phyloP scores from a whole-genome alignment of 1,140 invertebrate genomes.

The Drosophila pseudoobscura region DNA sequence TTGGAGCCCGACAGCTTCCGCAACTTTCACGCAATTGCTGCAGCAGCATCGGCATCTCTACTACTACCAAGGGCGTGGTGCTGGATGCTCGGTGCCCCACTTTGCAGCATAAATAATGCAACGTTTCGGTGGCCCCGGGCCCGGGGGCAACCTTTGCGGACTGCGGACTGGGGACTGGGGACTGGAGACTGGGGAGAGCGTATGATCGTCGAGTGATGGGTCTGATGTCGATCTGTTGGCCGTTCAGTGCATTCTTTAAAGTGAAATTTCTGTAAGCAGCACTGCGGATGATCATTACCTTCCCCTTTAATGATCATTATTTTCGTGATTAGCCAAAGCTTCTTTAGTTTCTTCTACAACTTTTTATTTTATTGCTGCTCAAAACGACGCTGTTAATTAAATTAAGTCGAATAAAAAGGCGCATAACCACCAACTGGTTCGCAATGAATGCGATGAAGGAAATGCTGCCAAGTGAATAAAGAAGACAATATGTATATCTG shows the following conservation, averaged over 20 bases:
- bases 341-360: slow-evolving; percentile 28
- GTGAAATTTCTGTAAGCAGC: slow-evolving; percentile 59
- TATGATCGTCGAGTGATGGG: slow-evolving; percentile 24
- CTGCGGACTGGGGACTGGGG: neutral
- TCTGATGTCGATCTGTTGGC: slow-evolving; percentile 40
- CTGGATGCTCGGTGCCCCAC: slow-evolving; percentile 51
- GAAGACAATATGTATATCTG: slow-evolving; percentile 25
- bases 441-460: slow-evolving; percentile 46
- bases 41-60: slow-evolving; percentile 37
- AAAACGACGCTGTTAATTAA: slow-evolving; percentile 76
- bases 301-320: slow-evolving; percentile 27
- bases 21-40: slow-evolving; percentile 76
- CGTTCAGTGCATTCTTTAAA: slow-evolving; percentile 74
- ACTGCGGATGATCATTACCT: slow-evolving; percentile 25
- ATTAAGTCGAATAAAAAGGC: slow-evolving; percentile 76
- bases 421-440: slow-evolving; percentile 63
- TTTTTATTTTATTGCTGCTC: slow-evolving; percentile 53
- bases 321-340: slow-evolving; percentile 18
- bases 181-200: neutral
- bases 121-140: slow-evolving; percentile 21
- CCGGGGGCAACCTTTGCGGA: slow-evolving; percentile 38
- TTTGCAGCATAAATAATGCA: slow-evolving; percentile 77
- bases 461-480: slow-evolving; percentile 49
- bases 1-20: slow-evolving; percentile 65
- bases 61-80: too few relatives aligned